phyloP scores from a whole-genome alignment of 2,888 invertebrate genomes.

The Trimorus sp. region DNA sequence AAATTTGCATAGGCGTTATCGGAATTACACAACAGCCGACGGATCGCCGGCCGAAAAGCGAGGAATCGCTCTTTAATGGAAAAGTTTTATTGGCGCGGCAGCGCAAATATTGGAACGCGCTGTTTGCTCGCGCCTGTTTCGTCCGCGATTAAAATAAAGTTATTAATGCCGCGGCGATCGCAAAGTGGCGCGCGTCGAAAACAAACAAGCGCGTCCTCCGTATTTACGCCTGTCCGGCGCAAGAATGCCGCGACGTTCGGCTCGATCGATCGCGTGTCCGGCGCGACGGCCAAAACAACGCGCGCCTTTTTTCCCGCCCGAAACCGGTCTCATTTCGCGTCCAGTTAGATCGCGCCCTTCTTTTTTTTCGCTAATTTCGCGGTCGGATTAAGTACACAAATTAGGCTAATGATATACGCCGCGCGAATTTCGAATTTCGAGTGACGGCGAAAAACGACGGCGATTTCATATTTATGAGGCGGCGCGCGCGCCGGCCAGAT shows the following conservation, averaged over 20 bases:
- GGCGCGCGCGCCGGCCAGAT: no score
- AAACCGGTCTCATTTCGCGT: constrained; percentile 17
- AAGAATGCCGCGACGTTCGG: background rate
- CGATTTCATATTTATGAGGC: no score
- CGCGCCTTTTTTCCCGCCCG: background rate
- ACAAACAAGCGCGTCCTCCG: no score
- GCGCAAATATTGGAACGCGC: no score
- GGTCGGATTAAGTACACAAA: constrained; percentile 16
- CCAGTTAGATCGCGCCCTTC: constrained; percentile 5
- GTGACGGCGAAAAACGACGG: background rate
- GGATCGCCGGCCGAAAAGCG: no score
- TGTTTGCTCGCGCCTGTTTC: background rate
- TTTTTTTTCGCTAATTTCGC: constrained; percentile 3
- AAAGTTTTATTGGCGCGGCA: no score
- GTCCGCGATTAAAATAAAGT: background rate
- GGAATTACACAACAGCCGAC: no score
- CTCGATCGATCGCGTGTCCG: background rate
- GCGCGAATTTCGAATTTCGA: no score
- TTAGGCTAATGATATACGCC: constrained; percentile 23
- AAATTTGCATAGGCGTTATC: no score
- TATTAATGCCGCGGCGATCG: background rate
- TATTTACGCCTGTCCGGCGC: background rate
- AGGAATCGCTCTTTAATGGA: no score
- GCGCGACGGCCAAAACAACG: no score
- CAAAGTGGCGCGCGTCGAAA: no score